Conservation (phyloP, 2,797 vertebrate species). For the Darevskia nairensis region DNA sequence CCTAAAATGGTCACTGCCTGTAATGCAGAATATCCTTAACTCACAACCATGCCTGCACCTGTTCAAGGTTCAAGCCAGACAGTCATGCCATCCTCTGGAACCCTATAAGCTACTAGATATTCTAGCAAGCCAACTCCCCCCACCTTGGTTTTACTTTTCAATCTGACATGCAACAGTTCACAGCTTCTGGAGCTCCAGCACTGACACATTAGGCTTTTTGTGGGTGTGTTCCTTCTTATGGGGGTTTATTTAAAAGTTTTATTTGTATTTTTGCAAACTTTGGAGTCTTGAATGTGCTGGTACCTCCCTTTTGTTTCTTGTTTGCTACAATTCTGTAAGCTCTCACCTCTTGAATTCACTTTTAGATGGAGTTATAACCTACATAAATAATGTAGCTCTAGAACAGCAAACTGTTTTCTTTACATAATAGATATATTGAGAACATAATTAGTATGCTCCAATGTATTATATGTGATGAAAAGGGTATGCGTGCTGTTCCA, state of each 20-base stretch:
- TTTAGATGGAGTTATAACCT: background rate
- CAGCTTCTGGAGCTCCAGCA: background rate
- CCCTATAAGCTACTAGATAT: background rate
- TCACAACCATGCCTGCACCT: background rate
- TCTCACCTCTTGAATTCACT: background rate
- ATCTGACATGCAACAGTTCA: background rate
- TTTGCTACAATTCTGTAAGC: background rate
- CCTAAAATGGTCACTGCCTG: no score
- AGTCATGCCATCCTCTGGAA: background rate
- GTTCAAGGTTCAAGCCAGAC: no score
- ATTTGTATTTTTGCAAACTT: background rate
- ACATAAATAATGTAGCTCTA: background rate
- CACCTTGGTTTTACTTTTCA: background rate
- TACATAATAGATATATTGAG: background rate
- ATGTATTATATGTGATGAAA: background rate
- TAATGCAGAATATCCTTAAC: background rate
- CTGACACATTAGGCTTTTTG: background rate
- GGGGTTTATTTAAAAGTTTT: no score
- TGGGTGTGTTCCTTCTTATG: no score
- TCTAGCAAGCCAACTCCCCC: background rate
- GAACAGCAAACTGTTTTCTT: background rate
- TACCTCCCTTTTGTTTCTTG: background rate
- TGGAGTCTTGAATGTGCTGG: background rate
- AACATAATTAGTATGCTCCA: background rate
- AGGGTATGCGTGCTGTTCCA: background rate